Conservation (phyloP, 2,113 vertebrate genomes). For the Neotoma lepida region DNA sequence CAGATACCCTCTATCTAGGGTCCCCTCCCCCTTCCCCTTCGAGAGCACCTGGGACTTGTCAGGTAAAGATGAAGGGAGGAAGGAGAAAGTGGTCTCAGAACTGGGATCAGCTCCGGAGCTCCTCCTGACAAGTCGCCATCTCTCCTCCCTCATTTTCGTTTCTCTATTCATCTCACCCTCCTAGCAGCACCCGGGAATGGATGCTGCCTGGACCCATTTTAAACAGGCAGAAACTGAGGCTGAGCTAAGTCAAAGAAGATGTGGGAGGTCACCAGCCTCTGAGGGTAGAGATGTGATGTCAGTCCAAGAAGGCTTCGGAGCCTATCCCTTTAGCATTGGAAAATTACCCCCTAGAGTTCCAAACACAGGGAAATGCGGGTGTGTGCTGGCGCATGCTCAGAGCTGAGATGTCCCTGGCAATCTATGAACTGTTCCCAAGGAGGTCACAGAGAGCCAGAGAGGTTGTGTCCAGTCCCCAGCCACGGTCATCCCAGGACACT, state of each 20-base stretch:
- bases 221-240: background rate
- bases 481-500: background rate
- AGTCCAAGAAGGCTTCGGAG: background rate
- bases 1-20: too few relatives aligned
- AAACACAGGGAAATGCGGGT: background rate
- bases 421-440: background rate
- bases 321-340: background rate
- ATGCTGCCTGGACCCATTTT: background rate
- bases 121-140: background rate
- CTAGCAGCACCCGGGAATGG: background rate
- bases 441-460: background rate
- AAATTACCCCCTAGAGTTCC: background rate
- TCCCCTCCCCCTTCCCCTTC: background rate
- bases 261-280: background rate
- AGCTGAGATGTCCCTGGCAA: background rate
- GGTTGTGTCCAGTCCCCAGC: background rate
- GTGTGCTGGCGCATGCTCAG: background rate
- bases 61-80: background rate
- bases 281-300: background rate
- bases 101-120: background rate
- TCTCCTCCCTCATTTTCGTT: background rate
- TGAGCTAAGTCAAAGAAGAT: background rate
- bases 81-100: background rate
- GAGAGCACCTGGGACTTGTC: background rate
- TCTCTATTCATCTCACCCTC: background rate